These are phyloP conservation scores for Venusia cambrica DNA, from an alignment of 2,888 invertebrate genomes.

Conservation along the genomic window DNA sequence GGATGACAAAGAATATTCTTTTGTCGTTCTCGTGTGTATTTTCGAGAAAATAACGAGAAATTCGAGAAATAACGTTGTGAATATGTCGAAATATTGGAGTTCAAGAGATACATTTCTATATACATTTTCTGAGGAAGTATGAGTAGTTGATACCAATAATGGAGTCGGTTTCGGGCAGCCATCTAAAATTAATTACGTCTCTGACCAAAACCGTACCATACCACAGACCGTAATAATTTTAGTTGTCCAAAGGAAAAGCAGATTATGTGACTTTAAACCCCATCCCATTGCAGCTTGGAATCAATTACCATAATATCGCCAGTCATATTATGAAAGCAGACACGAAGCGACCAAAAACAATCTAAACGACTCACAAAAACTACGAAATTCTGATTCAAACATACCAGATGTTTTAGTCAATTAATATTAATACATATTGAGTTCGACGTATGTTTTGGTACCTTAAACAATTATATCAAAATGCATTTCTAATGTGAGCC, in stretches of 20 bases:
- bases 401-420: no score
- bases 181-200: no score
- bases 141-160: constrained; percentile 23
- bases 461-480: no score
- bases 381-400: constrained; percentile 15
- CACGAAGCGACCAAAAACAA: constrained; percentile 46
- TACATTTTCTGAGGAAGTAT: constrained; percentile 12
- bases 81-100: constrained; percentile 6
- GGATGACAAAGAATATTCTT: not conserved
- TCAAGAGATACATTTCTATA: constrained; percentile 15
- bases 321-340: constrained; percentile 43
- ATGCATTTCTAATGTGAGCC: no score
- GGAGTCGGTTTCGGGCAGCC: no score
- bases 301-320: constrained; percentile 45
- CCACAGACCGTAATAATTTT: no score
- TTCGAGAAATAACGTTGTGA: constrained; percentile 1
- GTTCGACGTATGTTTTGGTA: no score
- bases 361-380: no score
- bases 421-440: no score
- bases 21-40: not conserved
- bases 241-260: no score
- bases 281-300: constrained; percentile 31
- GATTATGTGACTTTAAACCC: no score
- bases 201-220: no score
- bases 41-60: constrained; percentile 2